Conservation (phyloP, 2,797 vertebrate genomes). For the Neomorphus geoffroyi region DNA sequence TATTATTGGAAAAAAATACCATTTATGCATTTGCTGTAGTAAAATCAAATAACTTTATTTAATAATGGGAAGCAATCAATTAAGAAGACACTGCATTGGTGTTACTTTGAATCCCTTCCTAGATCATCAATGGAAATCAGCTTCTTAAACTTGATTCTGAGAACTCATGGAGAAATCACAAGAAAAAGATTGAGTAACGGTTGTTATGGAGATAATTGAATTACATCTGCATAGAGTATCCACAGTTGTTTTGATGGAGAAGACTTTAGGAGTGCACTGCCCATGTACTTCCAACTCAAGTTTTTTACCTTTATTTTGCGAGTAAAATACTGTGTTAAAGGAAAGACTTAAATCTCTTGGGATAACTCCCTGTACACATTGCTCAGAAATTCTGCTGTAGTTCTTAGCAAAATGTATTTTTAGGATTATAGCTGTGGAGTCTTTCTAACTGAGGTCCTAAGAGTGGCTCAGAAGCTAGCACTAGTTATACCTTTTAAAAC, state of each 20-base stretch:
- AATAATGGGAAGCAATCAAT: not conserved
- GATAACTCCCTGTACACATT: not conserved
- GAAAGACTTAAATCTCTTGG: not conserved
- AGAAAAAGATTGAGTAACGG: not conserved
- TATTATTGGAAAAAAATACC: not conserved
- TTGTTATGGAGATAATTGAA: not conserved
- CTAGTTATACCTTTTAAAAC: not conserved
- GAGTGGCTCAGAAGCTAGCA: not conserved
- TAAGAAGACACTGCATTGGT: not conserved
- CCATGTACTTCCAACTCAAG: not conserved
- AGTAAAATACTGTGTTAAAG: not conserved
- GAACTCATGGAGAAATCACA: not conserved
- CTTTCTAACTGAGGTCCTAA: not conserved
- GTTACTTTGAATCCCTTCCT: not conserved
- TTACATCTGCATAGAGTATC: not conserved
- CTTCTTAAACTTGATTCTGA: not conserved
- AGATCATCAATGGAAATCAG: not conserved
- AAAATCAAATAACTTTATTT: not conserved
- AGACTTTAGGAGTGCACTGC: not conserved
- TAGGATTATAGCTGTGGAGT: not conserved
- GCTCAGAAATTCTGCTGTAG: not conserved
- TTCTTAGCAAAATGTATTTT: constrained; percentile 21
- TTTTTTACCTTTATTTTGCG: not conserved
- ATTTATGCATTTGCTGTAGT: not conserved
- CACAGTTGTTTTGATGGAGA: not conserved